Base-by-base conservation (phyloP, 2,888 invertebrate genomes). In the Xanthostigma xanthostigma region DNA sequence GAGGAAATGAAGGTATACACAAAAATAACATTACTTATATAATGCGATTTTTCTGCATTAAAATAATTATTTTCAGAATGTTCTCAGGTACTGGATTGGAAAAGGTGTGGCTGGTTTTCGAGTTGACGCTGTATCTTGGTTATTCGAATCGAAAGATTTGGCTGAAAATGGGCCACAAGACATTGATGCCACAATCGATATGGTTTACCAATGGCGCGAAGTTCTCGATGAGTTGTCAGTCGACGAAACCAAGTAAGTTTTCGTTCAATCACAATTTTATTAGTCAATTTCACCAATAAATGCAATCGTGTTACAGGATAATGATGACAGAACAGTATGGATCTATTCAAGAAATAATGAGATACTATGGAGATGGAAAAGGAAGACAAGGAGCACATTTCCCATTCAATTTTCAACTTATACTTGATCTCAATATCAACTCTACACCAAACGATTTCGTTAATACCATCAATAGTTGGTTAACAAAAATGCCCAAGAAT, bases 101-200 rank as follows among this genome's bases (percentile, higher is more conserved):
- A 78, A 79, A 57, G 92, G 91, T 1, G 78, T 92, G 0, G 84
- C 87, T 59, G 95, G 94, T 1, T 90, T 94, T 59, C 78, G 92
- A 56, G 73, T 94, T 40, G 87, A 88, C 59, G 86, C 88, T 2
- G 74, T 87, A 11, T 70, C 72, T 6, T 56, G 54, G 57, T 50
- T 75, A 9, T 68, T 64, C 47, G 75, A 76, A 59, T 61, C 59
- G 36, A 56, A 58, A 10, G 39, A 59, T 6, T 55, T 68, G 1
- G 27, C 27, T 27, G 49, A 36, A 6, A 65, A 75, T 50, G 74
- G 75, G 56, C 69, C 71, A 1, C 72, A 68, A 46, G 73, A 79
- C 55, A 73, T 72, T 52, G 72, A 72, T 1, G 78, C 76, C 53
- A 73, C 70, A 0, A 72, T 72, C 51, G 75, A 78, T 1, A 60